Base-by-base conservation (phyloP, 2,888 invertebrate species). In the Pollenia labialis region DNA sequence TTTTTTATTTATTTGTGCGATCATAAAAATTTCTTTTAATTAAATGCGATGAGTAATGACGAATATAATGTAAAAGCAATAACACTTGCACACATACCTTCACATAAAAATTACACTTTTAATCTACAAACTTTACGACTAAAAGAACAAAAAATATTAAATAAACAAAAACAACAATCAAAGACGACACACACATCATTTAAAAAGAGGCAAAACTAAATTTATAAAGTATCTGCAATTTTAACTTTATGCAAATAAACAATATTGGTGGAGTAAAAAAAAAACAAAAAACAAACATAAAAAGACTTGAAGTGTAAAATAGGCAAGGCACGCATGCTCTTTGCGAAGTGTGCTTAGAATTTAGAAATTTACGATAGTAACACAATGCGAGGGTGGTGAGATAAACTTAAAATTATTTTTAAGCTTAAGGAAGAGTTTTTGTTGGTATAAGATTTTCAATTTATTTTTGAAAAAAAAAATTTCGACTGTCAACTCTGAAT, bases 311-410 rank as follows among this genome's bases (percentile, higher is more conserved):
- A 58, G 44, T 44, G 52, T 3, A n/a, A 64, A 80, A 83, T 52
- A 87, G 84, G 81, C 77, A 72, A 74, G 87, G 84, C 81, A 87
- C 68, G 81, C 87, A 84, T 81, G 74, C 68, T 72, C 56, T 60
- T 48, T 68, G 77, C 4, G 40, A 52, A 54, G 62, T 83, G 76
- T 83, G 76, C 10, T 54, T 62, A 48, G 86, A 75, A 86, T 86
- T 86, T 60, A 66, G 64, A 83, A 83, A 72, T 75, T 60, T 44
- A 40, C 66, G 18, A 60, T 42, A 52, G 16, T 32, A 6, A 4
- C 42, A 9, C 6, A 42, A 12, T 56, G 52, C 12, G 54, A 58
- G 32, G 68, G 16, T 58, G 6, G 52, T 12, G 1, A 4, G 32
- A 44, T 12, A 68, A 75, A 16, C 68, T 48, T 40, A 9, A 56